Conservation (phyloP, 2,888 invertebrate species). For the Nemurella pictetii region DNA sequence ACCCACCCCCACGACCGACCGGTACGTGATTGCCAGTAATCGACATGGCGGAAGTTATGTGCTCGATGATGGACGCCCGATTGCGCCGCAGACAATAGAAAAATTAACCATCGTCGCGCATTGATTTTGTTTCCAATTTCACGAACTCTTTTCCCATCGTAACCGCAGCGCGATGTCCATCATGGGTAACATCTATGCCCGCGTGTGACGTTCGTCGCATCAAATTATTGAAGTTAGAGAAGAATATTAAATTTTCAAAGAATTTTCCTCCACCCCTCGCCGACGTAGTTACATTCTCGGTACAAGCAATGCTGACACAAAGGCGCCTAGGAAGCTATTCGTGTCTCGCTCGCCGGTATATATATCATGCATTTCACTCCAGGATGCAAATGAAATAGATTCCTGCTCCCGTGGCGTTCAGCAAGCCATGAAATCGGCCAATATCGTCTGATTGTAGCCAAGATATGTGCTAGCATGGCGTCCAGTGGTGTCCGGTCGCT, state of each 20-base stretch:
- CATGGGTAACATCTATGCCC: not conserved
- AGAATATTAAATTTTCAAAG: not conserved
- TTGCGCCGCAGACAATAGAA: not conserved
- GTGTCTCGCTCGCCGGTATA: no score
- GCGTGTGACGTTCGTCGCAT: not conserved
- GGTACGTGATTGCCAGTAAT: conserved; percentile 9
- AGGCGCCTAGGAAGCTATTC: no score
- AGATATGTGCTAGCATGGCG: no score
- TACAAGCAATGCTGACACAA: not conserved
- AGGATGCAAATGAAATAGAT: no score
- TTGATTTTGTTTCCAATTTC: not conserved
- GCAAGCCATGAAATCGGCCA: no score
- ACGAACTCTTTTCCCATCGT: no score
- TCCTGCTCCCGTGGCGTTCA: no score
- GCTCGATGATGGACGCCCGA: not conserved
- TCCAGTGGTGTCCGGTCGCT: no score
- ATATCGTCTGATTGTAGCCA: no score
- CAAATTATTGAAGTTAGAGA: not conserved
- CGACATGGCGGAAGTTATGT: conserved; percentile 20
- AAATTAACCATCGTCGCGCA: not conserved
- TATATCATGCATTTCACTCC: no score
- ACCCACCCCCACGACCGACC: not conserved
- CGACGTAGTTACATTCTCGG: not conserved
- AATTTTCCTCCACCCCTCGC: not conserved
- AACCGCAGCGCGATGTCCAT: not conserved